Conservation (phyloP, 2,797 vertebrate species). For the Anomalospiza imberbis region DNA sequence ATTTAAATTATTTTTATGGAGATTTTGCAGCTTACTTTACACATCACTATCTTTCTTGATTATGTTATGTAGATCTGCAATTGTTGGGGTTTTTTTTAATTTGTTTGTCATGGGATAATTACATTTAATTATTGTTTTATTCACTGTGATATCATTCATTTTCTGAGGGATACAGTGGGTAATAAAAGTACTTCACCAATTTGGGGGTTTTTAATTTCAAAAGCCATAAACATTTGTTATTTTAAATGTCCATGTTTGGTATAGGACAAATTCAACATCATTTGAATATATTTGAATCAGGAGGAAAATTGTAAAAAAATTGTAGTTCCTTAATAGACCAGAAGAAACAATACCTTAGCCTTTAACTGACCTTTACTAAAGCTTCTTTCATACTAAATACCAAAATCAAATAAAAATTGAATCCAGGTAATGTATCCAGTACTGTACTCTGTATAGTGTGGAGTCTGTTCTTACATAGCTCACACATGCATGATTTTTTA, state of each 20-base stretch:
- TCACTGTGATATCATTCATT: not conserved
- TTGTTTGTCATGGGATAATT: not conserved
- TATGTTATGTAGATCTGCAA: not conserved
- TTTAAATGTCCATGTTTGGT: not conserved
- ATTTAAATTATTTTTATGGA: not conserved
- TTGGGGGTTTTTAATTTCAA: not conserved
- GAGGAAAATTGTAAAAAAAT: not conserved
- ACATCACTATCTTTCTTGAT: not conserved
- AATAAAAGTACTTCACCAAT: not conserved
- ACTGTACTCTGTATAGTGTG: not conserved
- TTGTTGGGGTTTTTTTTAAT: not conserved
- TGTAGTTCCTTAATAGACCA: not conserved
- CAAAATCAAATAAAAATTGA: conserved; percentile 2
- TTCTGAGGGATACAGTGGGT: not conserved
- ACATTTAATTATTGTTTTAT: not conserved
- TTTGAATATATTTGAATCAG: not conserved
- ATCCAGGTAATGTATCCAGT: not conserved
- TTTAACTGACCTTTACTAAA: not conserved
- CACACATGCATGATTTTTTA: not conserved
- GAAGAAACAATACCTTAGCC: not conserved
- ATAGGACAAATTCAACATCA: not conserved
- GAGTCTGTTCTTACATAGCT: not conserved
- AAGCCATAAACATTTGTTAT: not conserved
- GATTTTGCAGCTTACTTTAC: not conserved
- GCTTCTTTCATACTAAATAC: not conserved